Conservation (phyloP, 2,888 invertebrate genomes). For the Leptarthrus brevirostris region DNA sequence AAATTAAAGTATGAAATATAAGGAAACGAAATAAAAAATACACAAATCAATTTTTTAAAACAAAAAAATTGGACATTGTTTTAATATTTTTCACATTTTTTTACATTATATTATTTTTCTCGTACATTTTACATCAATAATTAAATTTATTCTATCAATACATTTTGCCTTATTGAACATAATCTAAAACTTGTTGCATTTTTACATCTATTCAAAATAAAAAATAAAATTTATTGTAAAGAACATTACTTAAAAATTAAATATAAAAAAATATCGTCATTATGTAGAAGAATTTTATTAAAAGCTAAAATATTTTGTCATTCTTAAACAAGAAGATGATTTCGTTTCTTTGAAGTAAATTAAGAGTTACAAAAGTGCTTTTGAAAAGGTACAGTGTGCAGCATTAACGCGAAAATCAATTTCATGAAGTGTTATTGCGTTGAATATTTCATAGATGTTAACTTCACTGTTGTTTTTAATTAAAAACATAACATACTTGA, state of each 20-base stretch:
- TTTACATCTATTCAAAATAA: constrained; percentile 7
- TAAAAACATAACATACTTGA: too few species aligned
- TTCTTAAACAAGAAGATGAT: too few species aligned
- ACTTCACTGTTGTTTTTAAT: too few species aligned
- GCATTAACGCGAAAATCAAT: too few species aligned
- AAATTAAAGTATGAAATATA: neutral
- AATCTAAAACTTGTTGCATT: constrained; percentile 39
- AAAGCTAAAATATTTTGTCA: too few species aligned
- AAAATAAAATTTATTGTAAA: neutral
- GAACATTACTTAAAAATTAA: neutral
- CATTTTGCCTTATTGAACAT: constrained; percentile 6
- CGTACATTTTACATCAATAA: constrained; percentile 31
- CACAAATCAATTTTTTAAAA: constrained; percentile 25
- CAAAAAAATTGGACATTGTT: constrained; percentile 40
- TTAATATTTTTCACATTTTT: constrained; percentile 38
- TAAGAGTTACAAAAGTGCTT: too few species aligned
- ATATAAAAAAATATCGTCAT: neutral
- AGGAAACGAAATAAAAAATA: neutral
- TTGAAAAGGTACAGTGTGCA: too few species aligned
- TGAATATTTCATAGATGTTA: too few species aligned
- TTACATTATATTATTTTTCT: constrained; percentile 12
- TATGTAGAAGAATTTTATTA: too few species aligned
- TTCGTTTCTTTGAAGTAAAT: too few species aligned
- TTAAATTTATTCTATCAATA: constrained; percentile 1
- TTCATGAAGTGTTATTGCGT: too few species aligned